These are phyloP conservation scores for Poecilia velifera DNA, from an alignment of 2,797 vertebrate species.

Conservation along the genomic window DNA sequence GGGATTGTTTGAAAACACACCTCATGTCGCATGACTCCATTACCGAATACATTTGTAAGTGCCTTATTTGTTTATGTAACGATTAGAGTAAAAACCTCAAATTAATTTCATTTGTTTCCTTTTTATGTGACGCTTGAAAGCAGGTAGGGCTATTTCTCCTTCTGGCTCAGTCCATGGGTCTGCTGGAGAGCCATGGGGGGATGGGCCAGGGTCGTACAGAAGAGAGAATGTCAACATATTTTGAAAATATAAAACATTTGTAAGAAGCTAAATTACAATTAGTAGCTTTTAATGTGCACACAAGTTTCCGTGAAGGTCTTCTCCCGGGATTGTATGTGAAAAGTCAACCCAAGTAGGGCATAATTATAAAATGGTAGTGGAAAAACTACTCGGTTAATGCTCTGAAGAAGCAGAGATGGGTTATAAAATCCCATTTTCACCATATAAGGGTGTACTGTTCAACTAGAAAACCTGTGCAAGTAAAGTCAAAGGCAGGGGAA, in stretches of 20 bases:
- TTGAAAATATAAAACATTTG: not conserved
- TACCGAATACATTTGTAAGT: not conserved
- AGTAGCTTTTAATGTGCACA: not conserved
- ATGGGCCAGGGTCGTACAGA: not conserved
- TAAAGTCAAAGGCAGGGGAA: not conserved
- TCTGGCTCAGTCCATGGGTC: no score
- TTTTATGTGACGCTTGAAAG: not conserved
- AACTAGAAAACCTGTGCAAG: not conserved
- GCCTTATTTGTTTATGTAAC: not conserved
- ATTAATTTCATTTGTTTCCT: not conserved
- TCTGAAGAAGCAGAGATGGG: not conserved
- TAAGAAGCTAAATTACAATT: not conserved
- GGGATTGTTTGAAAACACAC: not conserved
- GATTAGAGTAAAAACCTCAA: not conserved
- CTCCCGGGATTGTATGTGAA: not conserved
- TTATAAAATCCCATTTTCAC: not conserved
- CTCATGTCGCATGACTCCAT: not conserved
- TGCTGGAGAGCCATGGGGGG: not conserved
- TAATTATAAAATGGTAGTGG: not conserved
- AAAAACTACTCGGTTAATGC: not conserved
- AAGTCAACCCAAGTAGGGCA: not conserved
- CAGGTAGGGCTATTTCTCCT: not conserved
- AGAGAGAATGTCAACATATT: not conserved
- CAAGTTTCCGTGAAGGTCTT: not conserved
- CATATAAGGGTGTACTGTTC: not conserved